Base-by-base conservation (phyloP, 1,140 invertebrate species). In the Drosophila ironensis region DNA sequence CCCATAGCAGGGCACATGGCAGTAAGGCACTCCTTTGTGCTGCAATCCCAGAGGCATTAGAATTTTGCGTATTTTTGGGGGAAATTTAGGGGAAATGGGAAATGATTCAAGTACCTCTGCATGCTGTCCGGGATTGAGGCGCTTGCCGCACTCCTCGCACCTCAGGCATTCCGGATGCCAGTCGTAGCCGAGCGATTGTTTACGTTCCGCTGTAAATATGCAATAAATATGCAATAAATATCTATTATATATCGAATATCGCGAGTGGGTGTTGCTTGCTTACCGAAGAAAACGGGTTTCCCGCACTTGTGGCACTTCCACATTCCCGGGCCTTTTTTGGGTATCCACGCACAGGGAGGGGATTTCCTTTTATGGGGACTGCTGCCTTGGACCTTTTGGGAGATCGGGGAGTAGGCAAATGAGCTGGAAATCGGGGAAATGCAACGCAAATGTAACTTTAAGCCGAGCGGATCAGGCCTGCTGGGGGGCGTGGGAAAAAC, bases 161-260 rank as follows among this genome's bases (percentile, higher is more conserved):
- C 94, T 92, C 63, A 98, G 92, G 91, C 97, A 98, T 89, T 96
- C 95, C 38, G 96, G 94, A 92, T 98, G 97, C 96, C 97, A 98
- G 88, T 98, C 96, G 88, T 97, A 97, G 14, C 97, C 97, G 37
- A 98, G 89, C 3, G 96, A 97, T 86, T 97, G 95, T 91, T 97
- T 97, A 73, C 96, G 93, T 92, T 98, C 97, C 84, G 96, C 97
- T 97, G 86, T 78, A 93, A 47, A 56, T 12, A 12, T 12, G 40
- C 45, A 46, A 76, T 35, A 46, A 28, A n/a, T n/a, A n/a, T n/a
- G n/a, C n/a, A n/a, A n/a, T n/a, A n/a, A n/a, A n/a, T n/a, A n/a
- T n/a, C n/a, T n/a, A n/a, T n/a, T n/a, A n/a, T n/a, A n/a, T n/a
- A n/a, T n/a, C n/a, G n/a, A n/a, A n/a, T n/a, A n/a, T n/a, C n/a